phyloP scores from a whole-genome alignment of 2,888 invertebrate species.

The Trissoscelio sp. region DNA sequence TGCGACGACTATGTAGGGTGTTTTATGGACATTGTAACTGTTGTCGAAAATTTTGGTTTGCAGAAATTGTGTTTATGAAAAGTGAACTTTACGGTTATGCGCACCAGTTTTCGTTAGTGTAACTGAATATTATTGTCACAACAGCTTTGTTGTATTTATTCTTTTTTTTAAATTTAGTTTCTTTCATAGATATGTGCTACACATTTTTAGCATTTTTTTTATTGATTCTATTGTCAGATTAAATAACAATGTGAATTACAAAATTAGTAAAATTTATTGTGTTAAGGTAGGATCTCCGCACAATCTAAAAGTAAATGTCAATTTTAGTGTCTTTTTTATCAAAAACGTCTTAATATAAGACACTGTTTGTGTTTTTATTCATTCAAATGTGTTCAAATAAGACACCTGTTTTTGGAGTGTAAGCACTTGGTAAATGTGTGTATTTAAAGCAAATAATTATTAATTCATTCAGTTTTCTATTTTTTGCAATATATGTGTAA shows the following conservation, averaged over 20 bases:
- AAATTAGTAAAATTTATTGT: constrained; percentile 3
- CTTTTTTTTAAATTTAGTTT: background rate
- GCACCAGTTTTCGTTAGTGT: constrained; percentile 24
- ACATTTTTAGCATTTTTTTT: constrained; percentile 1
- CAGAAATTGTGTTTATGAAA: constrained; percentile 41
- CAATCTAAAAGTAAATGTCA: no score
- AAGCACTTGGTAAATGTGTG: no score
- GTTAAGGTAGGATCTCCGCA: no score
- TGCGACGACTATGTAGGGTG: background rate
- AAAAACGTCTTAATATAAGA: no score
- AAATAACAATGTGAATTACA: constrained; percentile 10
- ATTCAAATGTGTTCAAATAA: no score
- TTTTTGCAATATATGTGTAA: no score
- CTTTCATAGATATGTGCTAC: no score
- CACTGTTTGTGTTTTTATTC: no score
- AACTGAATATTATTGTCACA: constrained; percentile 51
- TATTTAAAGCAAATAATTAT: no score
- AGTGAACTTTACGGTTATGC: constrained; percentile 45
- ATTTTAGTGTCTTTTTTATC: no score
- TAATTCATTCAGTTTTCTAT: no score
- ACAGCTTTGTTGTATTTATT: background rate
- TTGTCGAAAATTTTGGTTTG: constrained; percentile 29
- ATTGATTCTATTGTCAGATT: constrained; percentile 1
- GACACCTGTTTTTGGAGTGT: no score
- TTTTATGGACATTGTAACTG: constrained; percentile 37